These are phyloP conservation scores for Microdon myrmicae DNA, from an alignment of 2,888 invertebrate species.

Conservation along the genomic window DNA sequence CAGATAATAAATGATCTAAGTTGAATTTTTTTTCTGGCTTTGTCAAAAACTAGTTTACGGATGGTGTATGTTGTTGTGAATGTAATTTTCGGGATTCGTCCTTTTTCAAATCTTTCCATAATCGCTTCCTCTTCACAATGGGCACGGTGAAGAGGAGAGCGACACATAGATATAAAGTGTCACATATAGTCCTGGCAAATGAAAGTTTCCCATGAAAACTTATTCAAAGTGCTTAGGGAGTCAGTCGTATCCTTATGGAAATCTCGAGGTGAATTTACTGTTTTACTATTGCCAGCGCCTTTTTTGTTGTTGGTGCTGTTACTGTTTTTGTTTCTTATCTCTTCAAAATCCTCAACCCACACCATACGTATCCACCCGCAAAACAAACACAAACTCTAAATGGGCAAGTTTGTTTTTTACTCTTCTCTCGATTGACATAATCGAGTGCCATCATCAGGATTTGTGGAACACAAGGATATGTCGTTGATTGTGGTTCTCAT, in stretches of 20 bases:
- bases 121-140: slow-evolving; percentile 21
- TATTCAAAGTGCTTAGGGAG: slow-evolving; percentile 40
- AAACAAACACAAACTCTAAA: slow-evolving; percentile 48
- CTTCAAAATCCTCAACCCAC: too few relatives aligned
- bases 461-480: slow-evolving; percentile 35
- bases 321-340: too few relatives aligned
- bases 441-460: slow-evolving; percentile 48
- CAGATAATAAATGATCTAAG: slow-evolving; percentile 48
- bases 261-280: slow-evolving; percentile 43
- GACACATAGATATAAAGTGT: slow-evolving; percentile 32
- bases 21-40: slow-evolving; percentile 25
- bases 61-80: slow-evolving; percentile 21
- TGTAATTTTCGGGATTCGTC: slow-evolving; percentile 32
- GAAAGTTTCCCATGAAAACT: slow-evolving; percentile 10
- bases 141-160: slow-evolving; percentile 5
- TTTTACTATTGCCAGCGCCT: slow-evolving; percentile 8
- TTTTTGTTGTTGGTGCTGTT: background rate
- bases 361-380: slow-evolving; percentile 24
- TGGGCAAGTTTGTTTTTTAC: slow-evolving; percentile 47
- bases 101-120: slow-evolving; percentile 47
- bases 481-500: slow-evolving; percentile 16
- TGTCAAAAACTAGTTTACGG: slow-evolving; percentile 27
- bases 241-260: slow-evolving; percentile 45
- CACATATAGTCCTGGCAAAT: slow-evolving; percentile 12
- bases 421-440: slow-evolving; percentile 51